Conservation (phyloP, 2,113 vertebrate species). For the Nanorana parkeri region DNA sequence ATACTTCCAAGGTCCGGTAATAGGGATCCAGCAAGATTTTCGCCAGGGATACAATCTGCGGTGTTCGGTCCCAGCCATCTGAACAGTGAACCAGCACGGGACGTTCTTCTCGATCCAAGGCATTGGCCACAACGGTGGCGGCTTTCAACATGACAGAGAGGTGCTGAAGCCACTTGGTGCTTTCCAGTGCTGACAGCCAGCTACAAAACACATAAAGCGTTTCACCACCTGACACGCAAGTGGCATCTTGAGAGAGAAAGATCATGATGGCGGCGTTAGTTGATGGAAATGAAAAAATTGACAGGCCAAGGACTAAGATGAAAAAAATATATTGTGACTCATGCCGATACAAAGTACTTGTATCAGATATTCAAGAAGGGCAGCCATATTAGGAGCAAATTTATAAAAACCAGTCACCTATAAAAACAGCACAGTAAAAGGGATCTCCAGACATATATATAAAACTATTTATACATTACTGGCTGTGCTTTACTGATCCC, state of each 20-base stretch:
- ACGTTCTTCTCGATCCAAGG: slow-evolving; percentile 90
- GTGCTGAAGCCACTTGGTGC: slow-evolving; percentile 97
- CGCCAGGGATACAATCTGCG: slow-evolving; percentile 92
- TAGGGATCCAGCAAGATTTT: slow-evolving; percentile 95
- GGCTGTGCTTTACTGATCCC: too few relatives aligned
- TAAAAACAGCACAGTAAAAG: too few relatives aligned
- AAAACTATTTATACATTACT: too few relatives aligned
- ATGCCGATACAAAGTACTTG: too few relatives aligned
- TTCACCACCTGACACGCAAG: slow-evolving; percentile 43
- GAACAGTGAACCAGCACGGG: slow-evolving; percentile 97
- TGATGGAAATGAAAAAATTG: slow-evolving; percentile 32
- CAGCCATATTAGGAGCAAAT: too few relatives aligned
- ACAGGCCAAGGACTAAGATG: slow-evolving; percentile 35
- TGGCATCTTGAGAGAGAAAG: slow-evolving; percentile 51
- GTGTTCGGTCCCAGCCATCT: slow-evolving; percentile 96
- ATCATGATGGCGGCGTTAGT: slow-evolving; percentile 39
- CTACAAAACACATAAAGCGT: slow-evolving; percentile 67
- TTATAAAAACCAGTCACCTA: too few relatives aligned
- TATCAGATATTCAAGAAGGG: too few relatives aligned
- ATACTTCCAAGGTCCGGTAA: slow-evolving; percentile 94
- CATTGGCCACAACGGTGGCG: slow-evolving; percentile 89
- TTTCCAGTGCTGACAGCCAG: slow-evolving; percentile 96
- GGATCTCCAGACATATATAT: too few relatives aligned
- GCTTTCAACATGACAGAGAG: slow-evolving; percentile 97
- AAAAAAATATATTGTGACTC: not conserved